Conservation (phyloP, 92 coral and sea anemone genomes). For the Montipora capitata region DNA sequence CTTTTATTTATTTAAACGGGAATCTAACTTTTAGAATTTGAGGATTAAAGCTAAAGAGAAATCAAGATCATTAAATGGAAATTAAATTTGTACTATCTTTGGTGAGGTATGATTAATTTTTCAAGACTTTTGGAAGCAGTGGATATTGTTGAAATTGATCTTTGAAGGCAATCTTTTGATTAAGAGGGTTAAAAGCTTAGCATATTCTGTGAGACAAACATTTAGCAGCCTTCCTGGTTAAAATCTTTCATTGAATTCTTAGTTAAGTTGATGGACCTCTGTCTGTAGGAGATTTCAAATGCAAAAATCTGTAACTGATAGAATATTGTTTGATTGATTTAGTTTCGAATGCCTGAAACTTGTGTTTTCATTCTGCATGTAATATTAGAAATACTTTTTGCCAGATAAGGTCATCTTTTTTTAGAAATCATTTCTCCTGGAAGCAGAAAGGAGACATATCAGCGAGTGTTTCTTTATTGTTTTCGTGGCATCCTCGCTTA, state of each 20-base stretch:
- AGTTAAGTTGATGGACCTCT: not conserved
- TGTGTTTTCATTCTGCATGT: not conserved
- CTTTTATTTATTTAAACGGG: not conserved
- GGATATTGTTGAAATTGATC: not conserved
- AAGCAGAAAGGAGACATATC: no score
- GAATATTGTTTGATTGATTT: not conserved
- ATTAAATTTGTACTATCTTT: not conserved
- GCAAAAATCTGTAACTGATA: not conserved
- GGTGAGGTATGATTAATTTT: not conserved
- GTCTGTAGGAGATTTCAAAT: not conserved
- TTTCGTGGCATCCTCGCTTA: no score
- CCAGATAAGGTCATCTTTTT: not conserved
- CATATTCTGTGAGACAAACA: not conserved
- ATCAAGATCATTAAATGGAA: not conserved
- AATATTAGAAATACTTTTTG: not conserved
- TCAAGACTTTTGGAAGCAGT: not conserved
- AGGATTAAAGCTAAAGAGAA: not conserved
- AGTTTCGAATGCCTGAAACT: not conserved
- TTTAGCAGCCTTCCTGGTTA: not conserved
- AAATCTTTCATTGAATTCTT: not conserved
- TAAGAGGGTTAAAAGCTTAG: not conserved
- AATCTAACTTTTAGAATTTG: not conserved
- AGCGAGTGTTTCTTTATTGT: no score
- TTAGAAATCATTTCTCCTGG: not conserved
- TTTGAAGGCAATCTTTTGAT: not conserved